Percentiles rank a stretch among this genome's conserved stretches.
Conservation (phyloP, 2,113 vertebrate genomes). For the Phrynocephalus versicolor region DNA sequence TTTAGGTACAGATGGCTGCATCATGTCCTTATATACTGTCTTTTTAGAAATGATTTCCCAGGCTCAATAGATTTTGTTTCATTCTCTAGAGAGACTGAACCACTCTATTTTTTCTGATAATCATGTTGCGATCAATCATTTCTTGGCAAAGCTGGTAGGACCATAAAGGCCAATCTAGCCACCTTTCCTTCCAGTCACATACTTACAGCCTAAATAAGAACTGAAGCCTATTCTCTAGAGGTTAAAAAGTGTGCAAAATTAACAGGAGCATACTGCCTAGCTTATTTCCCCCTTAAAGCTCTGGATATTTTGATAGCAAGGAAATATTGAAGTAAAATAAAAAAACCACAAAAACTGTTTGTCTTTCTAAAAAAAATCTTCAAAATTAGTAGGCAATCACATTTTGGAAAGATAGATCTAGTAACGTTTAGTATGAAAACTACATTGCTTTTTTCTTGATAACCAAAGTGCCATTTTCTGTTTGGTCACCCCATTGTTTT, state of each 20-base stretch:
- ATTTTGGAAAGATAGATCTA: neutral
- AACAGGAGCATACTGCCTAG: neutral
- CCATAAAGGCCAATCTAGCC: neutral
- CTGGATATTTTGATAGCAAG: neutral
- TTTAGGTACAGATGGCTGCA: neutral
- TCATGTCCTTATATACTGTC: neutral
- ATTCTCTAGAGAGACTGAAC: neutral
- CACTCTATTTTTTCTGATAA: neutral
- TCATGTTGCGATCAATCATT: neutral
- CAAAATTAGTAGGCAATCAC: conserved; percentile 20
- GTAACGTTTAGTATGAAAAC: neutral
- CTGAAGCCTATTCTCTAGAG: conserved; percentile 2
- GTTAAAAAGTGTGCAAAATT: neutral
- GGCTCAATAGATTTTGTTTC: neutral
- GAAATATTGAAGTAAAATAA: neutral
- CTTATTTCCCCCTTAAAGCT: conserved; percentile 3
- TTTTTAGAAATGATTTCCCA: neutral
- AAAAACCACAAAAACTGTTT: neutral
- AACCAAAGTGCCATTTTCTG: conserved; percentile 6
- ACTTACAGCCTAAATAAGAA: conserved; percentile 1
- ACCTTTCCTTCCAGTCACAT: neutral
- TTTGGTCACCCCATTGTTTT: neutral
- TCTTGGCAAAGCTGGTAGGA: neutral
- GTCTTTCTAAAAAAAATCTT: neutral
- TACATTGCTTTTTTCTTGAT: conserved; percentile 19